Base-by-base conservation (phyloP, 2,888 invertebrate species). In the Gymnocheta viridis region DNA sequence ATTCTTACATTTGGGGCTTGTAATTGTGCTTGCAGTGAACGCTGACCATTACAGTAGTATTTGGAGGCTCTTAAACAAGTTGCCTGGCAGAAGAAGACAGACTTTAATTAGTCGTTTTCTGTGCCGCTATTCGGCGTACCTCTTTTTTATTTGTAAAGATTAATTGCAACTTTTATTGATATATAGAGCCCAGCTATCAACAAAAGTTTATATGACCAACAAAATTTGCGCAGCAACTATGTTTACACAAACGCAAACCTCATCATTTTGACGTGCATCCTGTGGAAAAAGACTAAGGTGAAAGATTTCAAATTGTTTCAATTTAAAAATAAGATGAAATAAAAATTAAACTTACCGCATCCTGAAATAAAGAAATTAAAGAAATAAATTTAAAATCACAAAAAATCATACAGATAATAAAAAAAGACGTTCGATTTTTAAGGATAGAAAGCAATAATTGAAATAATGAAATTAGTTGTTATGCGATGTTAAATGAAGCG, bases 321-420 rank as follows among this genome's bases (percentile, higher is more conserved):
- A 70, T 9, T 35, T 56, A 60, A 76, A n/a, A 56, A 72, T 27
- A 62, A 60, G 64, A 72, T 47, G 2, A 54, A 66, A 29, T 62
- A 82, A 76, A 79, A 85, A 54, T 83, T 82, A 85, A 85, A 92
- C 92, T 92, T 92, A 92, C 92, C 92, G 92, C 92, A 89, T 92
- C 92, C 92, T 92, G 92, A 86, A 92, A 90, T 92, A 92, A 93
- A 91, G 87, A 89, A 88, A 89, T 91, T 91, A 88, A 86, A 88
- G 87, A 86, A 88, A 86, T 87, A 88, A 89, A 82, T 79, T 73
- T 64, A 83, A 66, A 86, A 88, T 60, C 86, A 88, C 88, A 82
- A 79, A 83, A 73, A 85, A 85, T 88, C 87, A 88, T 86, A 87
- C 86, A 86, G 85, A 85, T 49, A 56, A 58, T 35, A 19, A 67